phyloP scores from a whole-genome alignment of 2,113 vertebrate species.

The Cyanistes caeruleus region DNA sequence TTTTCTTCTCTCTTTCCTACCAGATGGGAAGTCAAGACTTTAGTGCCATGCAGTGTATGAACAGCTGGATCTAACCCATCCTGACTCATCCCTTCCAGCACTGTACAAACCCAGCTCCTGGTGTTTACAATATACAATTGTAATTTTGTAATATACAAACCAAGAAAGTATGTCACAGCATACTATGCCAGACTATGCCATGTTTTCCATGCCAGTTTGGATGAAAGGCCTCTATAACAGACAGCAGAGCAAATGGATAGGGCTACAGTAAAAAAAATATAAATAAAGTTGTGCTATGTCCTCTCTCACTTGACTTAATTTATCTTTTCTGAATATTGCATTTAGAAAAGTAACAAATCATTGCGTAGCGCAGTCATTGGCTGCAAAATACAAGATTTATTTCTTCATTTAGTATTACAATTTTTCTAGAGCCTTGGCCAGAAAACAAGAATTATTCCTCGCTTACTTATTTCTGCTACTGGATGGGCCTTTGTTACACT shows the following conservation, averaged over 20 bases:
- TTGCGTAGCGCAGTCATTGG: not conserved
- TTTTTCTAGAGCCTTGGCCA: not conserved
- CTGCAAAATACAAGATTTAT: not conserved
- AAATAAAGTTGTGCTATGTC: rapidly evolving
- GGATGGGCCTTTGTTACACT: not conserved
- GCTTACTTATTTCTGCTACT: not conserved
- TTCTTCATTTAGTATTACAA: not conserved
- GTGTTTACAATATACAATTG: too few species aligned
- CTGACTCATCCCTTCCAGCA: not conserved
- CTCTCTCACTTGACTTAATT: not conserved
- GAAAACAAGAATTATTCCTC: not conserved
- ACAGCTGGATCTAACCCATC: not conserved
- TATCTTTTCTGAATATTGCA: not conserved
- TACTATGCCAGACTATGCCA: not conserved
- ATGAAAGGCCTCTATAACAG: not conserved
- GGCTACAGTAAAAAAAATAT: not conserved
- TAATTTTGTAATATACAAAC: not conserved
- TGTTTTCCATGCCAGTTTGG: not conserved
- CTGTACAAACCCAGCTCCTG: not conserved
- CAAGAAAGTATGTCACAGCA: not conserved
- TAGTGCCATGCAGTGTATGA: not conserved
- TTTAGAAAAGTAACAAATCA: not conserved
- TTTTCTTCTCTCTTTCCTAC: not conserved
- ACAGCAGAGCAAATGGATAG: not conserved
- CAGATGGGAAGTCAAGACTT: not conserved